Conservation (phyloP, 2,888 invertebrate species). For the Melanostoma mellinum region DNA sequence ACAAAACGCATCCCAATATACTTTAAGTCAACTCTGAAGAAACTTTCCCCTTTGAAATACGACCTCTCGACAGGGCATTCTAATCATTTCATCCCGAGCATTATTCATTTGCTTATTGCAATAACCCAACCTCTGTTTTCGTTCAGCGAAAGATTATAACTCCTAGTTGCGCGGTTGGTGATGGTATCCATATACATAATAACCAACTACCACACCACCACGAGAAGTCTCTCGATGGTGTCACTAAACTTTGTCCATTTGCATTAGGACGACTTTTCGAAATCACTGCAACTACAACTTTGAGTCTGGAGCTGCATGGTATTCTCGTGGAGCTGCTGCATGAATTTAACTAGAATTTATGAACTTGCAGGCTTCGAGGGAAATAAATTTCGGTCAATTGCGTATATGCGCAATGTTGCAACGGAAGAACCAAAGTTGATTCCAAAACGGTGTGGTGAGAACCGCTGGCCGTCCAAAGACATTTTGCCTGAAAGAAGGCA, state of each 20-base stretch:
- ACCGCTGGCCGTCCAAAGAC: neutral
- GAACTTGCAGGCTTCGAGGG: conserved; percentile 57
- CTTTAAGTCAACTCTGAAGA: conserved; percentile 39
- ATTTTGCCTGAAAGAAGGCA: neutral
- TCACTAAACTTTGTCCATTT: conserved; percentile 67
- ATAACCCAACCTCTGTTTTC: conserved; percentile 3
- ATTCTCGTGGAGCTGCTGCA: conserved; percentile 49
- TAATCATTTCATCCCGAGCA: conserved; percentile 67
- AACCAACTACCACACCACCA: neutral
- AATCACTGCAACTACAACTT: neutral
- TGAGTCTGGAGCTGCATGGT: conserved; percentile 1
- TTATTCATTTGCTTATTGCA: conserved; percentile 48
- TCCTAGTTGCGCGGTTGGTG: conserved; percentile 48
- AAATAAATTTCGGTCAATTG: conserved; percentile 68
- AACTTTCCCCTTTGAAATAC: conserved; percentile 65
- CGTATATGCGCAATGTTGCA: conserved; percentile 67
- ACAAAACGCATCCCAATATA: conserved; percentile 47
- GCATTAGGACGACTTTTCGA: conserved; percentile 33
- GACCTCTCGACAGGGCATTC: conserved; percentile 65
- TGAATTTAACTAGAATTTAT: conserved; percentile 68
- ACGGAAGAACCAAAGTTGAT: conserved; percentile 10
- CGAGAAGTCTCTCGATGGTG: conserved; percentile 54
- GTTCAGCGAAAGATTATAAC: conserved; percentile 55
- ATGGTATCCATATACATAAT: neutral
- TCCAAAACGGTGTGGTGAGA: neutral